Evolutionary conservation across 2,113 vertebrate genomes (phyloP), one percentile per base, ranked within the genome.

Genomic region (Sardina pilchardus): DNA sequence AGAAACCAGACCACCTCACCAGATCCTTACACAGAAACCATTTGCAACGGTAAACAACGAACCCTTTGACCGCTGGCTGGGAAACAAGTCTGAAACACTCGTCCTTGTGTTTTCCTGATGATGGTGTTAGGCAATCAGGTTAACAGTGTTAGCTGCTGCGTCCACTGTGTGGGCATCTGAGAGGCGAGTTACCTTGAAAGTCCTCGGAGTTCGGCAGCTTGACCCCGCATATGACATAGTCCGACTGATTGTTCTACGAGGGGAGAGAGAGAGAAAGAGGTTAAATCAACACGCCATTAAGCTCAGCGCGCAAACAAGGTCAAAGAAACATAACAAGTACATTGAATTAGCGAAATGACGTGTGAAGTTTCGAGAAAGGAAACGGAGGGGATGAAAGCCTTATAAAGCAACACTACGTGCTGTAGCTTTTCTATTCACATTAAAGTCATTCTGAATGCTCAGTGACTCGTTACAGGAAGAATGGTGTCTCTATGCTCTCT

Each of bases 121-220:
- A 71, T 16, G 26, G n/a, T 30, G 63, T 71, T 16, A 71, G 63
- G 10, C 26, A 71, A 71, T 34, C 8, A 71, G 26, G 63, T 71
- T 34, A 30, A 71, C 7, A n/a, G 63, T 12, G 63, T 71, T 71
- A 71, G 63, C n/a, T 1, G 7, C 26, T 34, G 24, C 8, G 83
- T 92, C 97, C 99, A 19, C 3, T 19, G 2, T 17, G 16, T 3
- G 50, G 50, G 4, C 4, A 14, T 17, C 50, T 4, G 50, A 17
- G 50, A 17, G 50, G 3, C 1, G 50, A 1, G 84, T 92, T 98
- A 99, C 98, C 98, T 98, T 99, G 98, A 93, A 99, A 99, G 92
- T 99, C 97, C 92, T 99, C 98, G 10, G 98, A 99, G 96, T 99
- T 99, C 59, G 98, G 98, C 91, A 99, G 95, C 92, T 97, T 99